Conservation (phyloP, 37 sponge, comb jelly and placozoan genomes). For the Ephydatia muelleri region DNA sequence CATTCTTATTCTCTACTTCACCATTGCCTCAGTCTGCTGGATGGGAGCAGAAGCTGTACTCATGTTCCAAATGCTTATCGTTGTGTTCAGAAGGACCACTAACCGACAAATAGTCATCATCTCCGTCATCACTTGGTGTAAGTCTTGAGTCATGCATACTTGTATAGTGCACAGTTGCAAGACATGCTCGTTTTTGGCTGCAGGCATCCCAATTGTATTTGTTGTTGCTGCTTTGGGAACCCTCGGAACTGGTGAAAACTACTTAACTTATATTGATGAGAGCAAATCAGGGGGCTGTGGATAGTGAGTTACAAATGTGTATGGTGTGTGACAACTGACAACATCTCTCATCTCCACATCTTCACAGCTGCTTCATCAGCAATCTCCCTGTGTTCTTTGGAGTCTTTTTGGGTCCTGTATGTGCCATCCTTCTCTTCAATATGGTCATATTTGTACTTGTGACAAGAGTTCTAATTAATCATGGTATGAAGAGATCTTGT, state of each 20-base stretch:
- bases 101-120: not conserved
- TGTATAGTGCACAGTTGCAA: not conserved
- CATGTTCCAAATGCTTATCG: conserved; percentile 24
- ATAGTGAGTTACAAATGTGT: not conserved
- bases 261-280: not conserved
- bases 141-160: not conserved
- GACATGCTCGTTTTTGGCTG: not conserved
- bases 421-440: conserved; percentile 23
- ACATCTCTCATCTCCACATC: not conserved
- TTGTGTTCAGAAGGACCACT: conserved; percentile 22
- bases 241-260: not conserved
- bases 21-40: conserved; percentile 17
- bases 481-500: not conserved
- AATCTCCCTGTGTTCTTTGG: conserved; percentile 21
- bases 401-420: conserved; percentile 10
- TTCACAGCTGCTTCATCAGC: conserved; percentile 40
- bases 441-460: conserved; percentile 14
- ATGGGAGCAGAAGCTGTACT: conserved; percentile 38
- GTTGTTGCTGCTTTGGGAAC: conserved; percentile 11
- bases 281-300: not conserved
- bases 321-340: not conserved
- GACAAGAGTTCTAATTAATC: not conserved
- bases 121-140: conserved; percentile 48
- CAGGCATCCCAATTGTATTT: conserved; percentile 14
- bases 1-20: conserved; percentile 42